A percentile compares a stretch with the other conserved stretches of the same genome.
Conservation (phyloP, 2,888 invertebrate genomes). For the Ceraclea dissimilis region DNA sequence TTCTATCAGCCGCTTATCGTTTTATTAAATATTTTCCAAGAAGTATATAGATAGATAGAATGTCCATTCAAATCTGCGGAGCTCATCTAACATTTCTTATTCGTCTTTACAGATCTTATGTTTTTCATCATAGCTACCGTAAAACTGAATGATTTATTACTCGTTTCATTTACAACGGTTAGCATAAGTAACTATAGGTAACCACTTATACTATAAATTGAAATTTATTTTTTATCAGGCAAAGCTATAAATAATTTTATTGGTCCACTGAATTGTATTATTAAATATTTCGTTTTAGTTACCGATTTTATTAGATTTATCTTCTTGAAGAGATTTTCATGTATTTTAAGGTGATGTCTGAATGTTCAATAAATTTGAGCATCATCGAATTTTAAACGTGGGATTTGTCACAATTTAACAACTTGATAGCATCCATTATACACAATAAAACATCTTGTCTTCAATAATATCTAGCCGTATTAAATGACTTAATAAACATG, state of each 20-base stretch:
- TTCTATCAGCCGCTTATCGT: no score
- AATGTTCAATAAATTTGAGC: constrained; percentile 8
- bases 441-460: constrained; percentile 6
- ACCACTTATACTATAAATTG: not conserved
- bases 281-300: not conserved
- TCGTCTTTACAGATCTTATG: not conserved
- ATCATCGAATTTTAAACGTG: constrained; percentile 16
- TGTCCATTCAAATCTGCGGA: no score
- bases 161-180: not conserved
- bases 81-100: not conserved
- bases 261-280: not conserved
- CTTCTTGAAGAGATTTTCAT: not conserved
- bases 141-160: not conserved
- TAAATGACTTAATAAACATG: not conserved
- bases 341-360: constrained; percentile 1
- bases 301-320: constrained; percentile 3
- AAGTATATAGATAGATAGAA: no score
- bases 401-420: constrained; percentile 17
- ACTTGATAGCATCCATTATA: constrained; percentile 10
- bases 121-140: not conserved
- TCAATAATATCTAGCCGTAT: not conserved
- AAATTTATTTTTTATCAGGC: not conserved
- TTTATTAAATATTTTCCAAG: no score
- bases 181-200: not conserved
- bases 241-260: not conserved